Percentiles rank a stretch among this genome's conserved stretches.
Evolutionary conservation across 2,797 vertebrate genomes (phyloP).

Genomic region (Smutsia temminckii): DNA sequence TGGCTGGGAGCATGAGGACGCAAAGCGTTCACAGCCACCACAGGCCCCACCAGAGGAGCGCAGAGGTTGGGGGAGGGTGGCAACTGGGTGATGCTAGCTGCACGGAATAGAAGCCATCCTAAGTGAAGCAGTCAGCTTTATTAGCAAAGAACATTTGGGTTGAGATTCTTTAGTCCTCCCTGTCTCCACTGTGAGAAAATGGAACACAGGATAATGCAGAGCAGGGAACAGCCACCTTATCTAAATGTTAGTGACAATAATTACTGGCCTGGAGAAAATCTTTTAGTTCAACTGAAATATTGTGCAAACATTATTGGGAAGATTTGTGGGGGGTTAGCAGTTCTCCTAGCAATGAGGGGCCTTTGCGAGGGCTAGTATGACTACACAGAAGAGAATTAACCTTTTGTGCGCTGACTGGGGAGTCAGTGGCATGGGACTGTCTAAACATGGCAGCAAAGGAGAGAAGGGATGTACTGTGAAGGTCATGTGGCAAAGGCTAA

Average conservation of each 20-base stretch:
- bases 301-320: conserved; percentile 63
- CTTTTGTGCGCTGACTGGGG: not conserved
- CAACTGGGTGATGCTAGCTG: not conserved
- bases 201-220: conserved; percentile 10
- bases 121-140: conserved; percentile 15
- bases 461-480: not conserved
- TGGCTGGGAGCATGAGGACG: accelerated
- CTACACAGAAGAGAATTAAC: not conserved
- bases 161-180: not conserved
- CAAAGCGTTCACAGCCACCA: not conserved
- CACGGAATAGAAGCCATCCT: not conserved
- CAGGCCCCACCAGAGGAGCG: not conserved
- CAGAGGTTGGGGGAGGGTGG: accelerated
- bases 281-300: conserved; percentile 66
- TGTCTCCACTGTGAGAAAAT: not conserved
- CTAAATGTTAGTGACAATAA: conserved; percentile 72
- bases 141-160: conserved; percentile 23
- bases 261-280: conserved; percentile 62
- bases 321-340: conserved; percentile 41
- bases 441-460: not conserved
- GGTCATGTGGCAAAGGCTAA: not conserved
- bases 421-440: no score
- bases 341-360: not conserved
- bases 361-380: not conserved
- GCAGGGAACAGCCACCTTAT: conserved; percentile 48